Evolutionary conservation across 2,888 invertebrate genomes (phyloP).

Genomic region (Oegoconia quadripuncta): DNA sequence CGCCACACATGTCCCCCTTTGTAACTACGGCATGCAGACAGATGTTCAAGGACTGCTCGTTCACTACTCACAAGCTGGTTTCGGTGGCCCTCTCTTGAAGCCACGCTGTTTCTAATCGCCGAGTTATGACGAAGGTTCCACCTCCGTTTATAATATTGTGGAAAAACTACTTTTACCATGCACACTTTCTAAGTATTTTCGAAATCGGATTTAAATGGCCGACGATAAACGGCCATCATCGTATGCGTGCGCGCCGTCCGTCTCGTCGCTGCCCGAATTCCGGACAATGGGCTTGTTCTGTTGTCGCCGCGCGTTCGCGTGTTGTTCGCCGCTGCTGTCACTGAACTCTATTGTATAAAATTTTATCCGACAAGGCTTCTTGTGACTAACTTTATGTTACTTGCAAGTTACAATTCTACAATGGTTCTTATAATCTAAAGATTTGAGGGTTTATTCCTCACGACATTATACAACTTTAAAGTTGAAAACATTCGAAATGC

Average conservation of each 20-base stretch:
- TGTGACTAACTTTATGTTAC: too few relatives aligned
- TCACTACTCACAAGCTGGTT: slow-evolving; percentile 35
- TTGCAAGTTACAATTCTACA: too few relatives aligned
- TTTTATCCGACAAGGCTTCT: slow-evolving; percentile 13
- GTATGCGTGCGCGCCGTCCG: slow-evolving; percentile 41
- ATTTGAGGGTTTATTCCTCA: too few relatives aligned
- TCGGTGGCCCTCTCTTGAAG: slow-evolving; percentile 13
- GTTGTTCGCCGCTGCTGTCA: slow-evolving; percentile 44
- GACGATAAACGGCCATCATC: slow-evolving; percentile 31
- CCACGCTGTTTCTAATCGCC: background rate
- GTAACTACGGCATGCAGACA: background rate
- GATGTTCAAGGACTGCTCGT: slow-evolving; percentile 49
- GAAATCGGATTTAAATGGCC: slow-evolving; percentile 35
- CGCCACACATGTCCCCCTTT: background rate
- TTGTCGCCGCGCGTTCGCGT: slow-evolving; percentile 38
- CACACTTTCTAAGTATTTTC: slow-evolving; percentile 28
- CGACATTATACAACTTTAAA: too few relatives aligned
- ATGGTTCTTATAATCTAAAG: too few relatives aligned
- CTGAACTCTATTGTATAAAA: slow-evolving; percentile 47
- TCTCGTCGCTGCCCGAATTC: slow-evolving; percentile 47
- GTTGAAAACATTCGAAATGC: too few relatives aligned
- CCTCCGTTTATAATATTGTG: too few relatives aligned
- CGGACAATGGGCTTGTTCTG: slow-evolving; percentile 48
- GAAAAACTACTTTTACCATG: slow-evolving; percentile 6
- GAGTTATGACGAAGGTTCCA: too few relatives aligned